Percentiles rank a stretch among this genome's conserved stretches.
Conservation (phyloP, 2,888 invertebrate genomes). For the Perizoma flavofasciatum region DNA sequence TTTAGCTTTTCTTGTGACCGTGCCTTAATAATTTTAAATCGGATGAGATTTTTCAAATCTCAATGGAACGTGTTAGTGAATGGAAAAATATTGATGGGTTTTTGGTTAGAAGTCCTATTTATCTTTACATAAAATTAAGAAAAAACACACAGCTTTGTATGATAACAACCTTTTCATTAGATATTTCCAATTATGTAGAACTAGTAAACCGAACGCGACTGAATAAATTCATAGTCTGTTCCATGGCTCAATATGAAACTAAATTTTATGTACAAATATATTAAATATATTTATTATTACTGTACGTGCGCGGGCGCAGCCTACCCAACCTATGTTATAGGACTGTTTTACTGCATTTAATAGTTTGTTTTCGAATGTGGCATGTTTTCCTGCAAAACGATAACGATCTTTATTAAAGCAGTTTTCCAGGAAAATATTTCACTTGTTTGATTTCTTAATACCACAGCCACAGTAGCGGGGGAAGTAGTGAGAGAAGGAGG, state of each 20-base stretch:
- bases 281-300: conserved; percentile 43
- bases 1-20: conserved; percentile 17
- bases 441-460: too few species aligned
- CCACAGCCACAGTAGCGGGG: too few species aligned
- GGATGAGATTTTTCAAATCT: conserved; percentile 15
- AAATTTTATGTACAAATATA: conserved; percentile 52
- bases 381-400: not conserved
- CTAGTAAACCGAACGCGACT: conserved; percentile 31
- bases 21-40: conserved; percentile 30
- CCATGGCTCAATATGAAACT: conserved; percentile 50
- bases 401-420: not conserved
- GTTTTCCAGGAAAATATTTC: too few species aligned
- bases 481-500: too few species aligned
- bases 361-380: conserved; percentile 12
- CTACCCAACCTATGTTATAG: conserved; percentile 27
- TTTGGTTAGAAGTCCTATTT: not conserved
- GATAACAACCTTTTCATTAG: too few species aligned
- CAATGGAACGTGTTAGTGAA: conserved; percentile 4
- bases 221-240: conserved; percentile 32
- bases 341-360: conserved; percentile 42
- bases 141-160: too few species aligned
- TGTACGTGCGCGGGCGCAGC: conserved; percentile 34
- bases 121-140: not conserved
- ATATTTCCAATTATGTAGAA: conserved; percentile 3
- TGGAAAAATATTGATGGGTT: conserved; percentile 23